Conservation (phyloP, 1,140 invertebrate species). For the Drosophila kepulauana region DNA sequence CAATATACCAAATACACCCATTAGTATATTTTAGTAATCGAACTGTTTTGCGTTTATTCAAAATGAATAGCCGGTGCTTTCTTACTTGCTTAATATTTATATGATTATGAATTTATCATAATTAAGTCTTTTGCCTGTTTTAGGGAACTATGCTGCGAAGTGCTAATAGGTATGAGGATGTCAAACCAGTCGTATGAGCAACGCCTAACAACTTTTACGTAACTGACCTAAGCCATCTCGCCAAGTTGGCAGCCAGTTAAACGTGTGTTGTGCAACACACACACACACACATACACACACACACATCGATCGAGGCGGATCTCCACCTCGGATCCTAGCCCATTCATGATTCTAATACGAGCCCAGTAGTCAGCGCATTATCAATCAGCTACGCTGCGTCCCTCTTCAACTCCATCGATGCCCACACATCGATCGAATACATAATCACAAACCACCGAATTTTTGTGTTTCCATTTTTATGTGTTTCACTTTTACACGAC, state of each 20-base stretch:
- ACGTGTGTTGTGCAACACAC: slow-evolving; percentile 61
- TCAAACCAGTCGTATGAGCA: background rate
- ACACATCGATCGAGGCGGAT: too few species aligned
- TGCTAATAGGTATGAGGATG: too few species aligned
- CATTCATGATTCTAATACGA: slow-evolving; percentile 73
- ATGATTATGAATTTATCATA: too few species aligned
- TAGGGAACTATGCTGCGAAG: too few species aligned
- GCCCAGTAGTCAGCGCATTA: slow-evolving; percentile 24
- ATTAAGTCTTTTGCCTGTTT: too few species aligned
- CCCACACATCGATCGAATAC: slow-evolving; percentile 31
- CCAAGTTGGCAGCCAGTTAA: slow-evolving; percentile 51
- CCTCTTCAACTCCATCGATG: background rate
- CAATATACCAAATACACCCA: too few species aligned
- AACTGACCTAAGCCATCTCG: slow-evolving; percentile 72
- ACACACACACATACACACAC: too few species aligned
- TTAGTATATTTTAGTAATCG: too few species aligned
- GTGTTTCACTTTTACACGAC: slow-evolving; percentile 3
- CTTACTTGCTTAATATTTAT: too few species aligned
- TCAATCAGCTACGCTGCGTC: slow-evolving; percentile 14
- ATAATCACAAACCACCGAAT: slow-evolving; percentile 56
- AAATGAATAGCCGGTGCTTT: too few species aligned
- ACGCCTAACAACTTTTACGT: slow-evolving; percentile 55
- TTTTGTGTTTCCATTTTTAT: slow-evolving; percentile 59
- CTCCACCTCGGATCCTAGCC: slow-evolving; percentile 21
- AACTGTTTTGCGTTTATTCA: too few species aligned